These are phyloP conservation scores for Actinopyga echinites DNA, from an alignment of 53 echinoderm and acorn worm species.

Conservation along the genomic window DNA sequence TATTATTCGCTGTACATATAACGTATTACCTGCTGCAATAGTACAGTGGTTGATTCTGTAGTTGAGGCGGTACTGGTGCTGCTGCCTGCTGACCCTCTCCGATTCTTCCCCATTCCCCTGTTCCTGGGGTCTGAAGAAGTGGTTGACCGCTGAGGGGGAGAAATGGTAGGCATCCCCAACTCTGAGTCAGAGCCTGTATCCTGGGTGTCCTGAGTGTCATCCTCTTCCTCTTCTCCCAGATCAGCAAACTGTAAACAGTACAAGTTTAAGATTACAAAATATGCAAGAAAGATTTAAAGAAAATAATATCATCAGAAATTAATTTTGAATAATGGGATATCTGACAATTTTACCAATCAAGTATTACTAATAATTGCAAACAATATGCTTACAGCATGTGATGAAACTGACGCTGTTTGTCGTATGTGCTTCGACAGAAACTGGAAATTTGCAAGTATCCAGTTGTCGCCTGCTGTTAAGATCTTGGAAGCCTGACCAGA, in stretches of 20 bases:
- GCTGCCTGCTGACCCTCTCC: constrained; percentile 1
- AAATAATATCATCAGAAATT: background rate
- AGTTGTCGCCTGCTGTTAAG: background rate
- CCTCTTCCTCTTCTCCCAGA: background rate
- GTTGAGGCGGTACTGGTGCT: background rate
- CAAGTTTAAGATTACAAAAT: background rate
- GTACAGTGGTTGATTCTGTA: constrained; percentile 1
- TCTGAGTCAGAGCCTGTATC: constrained; percentile 19
- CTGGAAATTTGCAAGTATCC: background rate
- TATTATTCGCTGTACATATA: background rate
- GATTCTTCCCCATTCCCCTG: constrained; percentile 15
- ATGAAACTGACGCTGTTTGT: background rate
- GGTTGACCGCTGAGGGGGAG: background rate
- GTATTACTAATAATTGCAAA: background rate
- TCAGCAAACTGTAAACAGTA: constrained; percentile 10
- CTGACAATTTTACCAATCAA: background rate
- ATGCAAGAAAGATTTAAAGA: background rate
- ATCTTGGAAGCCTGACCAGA: constrained; percentile 3
- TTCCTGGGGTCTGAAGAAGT: constrained; percentile 5
- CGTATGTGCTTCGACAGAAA: background rate
- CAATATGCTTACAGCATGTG: background rate
- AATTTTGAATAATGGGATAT: background rate
- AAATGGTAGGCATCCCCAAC: background rate
- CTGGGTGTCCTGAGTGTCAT: background rate
- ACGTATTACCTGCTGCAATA: background rate